phyloP scores from a whole-genome alignment of 2,797 vertebrate species.

The Hypotaenidia okinawae region DNA sequence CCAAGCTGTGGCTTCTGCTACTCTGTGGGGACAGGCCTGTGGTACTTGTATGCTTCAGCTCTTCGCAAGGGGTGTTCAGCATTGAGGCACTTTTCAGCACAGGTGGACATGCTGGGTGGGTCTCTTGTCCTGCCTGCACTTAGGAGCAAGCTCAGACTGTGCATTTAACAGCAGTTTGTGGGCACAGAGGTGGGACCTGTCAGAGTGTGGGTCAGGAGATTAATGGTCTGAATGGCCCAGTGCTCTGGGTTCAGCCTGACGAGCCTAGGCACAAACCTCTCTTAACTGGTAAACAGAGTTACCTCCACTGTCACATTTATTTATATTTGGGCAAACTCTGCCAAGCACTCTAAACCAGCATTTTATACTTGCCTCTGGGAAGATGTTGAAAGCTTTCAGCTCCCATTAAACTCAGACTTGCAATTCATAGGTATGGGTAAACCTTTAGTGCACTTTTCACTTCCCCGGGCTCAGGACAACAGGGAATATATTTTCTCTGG shows the following conservation, averaged over 20 bases:
- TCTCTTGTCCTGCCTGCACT: background rate
- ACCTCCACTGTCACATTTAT: constrained; percentile 12
- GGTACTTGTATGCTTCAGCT: background rate
- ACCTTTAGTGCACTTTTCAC: constrained; percentile 40
- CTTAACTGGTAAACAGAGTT: background rate
- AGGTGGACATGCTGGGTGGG: background rate
- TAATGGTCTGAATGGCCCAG: background rate
- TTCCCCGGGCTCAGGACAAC: constrained; percentile 1
- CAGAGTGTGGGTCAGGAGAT: background rate
- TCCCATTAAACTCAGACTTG: constrained; percentile 58
- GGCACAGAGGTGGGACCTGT: background rate
- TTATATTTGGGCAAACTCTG: constrained; percentile 47
- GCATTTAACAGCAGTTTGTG: background rate
- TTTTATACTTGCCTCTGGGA: constrained; percentile 60
- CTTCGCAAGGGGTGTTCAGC: background rate
- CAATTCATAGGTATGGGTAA: constrained; percentile 30
- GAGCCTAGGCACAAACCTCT: background rate
- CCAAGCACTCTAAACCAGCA: constrained; percentile 21
- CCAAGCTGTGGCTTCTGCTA: background rate
- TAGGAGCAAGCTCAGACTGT: background rate
- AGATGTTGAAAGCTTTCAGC: constrained; percentile 53
- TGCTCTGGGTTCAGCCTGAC: background rate
- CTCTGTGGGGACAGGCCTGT: background rate
- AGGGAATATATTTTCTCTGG: background rate
- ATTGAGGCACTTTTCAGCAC: background rate